Evolutionary conservation across 1,140 invertebrate genomes (phyloP), one percentile per base, ranked within the genome.

Genomic region (Aphelenchoides besseyi): DNA sequence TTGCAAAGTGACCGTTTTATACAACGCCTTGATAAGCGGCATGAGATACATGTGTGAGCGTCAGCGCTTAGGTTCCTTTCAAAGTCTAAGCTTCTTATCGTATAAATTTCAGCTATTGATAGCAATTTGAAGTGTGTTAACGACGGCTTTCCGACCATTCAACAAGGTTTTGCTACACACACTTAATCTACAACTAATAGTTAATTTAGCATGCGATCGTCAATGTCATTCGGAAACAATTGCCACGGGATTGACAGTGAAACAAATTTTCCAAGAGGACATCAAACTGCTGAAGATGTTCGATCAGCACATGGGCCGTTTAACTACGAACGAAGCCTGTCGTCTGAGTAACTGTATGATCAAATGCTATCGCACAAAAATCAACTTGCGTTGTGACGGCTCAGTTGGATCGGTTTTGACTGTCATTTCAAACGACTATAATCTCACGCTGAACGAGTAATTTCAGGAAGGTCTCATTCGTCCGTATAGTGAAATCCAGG

Each of bases 231-330:
- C 63, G 1, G 32, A 66, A 2, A 12, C 26, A 26, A 18, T 66
- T 26, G 63, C 63, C 48, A 32, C 53, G n/a, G 66, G 66, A 1
- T 23, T 68, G 16, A 67, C 66, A 30, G 29, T 68, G 12, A 68
- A 68, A 8, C 53, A 64, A 16, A 12, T 68, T n/a, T 68, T 68
- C 9, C n/a, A 68, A 33, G 30, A 68, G 2, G 66, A 68, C 30
- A 26, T 68, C 66, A 68, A 63, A 61, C 33, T 68, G n/a, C 30
- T 68, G 8, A 64, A 68, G 52, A 26, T 68, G 9, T 68, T 68
- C 48, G 66, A 68, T 68, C 12, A 64, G 16, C 48, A 68, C 29
- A 68, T 68, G 53, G 30, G 12, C 12, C n/a, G 18, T 1, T 18
- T 68, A 1, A 67, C 48, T 52, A 63, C 48, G n/a, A 68, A 68